phyloP scores from a whole-genome alignment of 2,113 vertebrate species.

The Semnornis frantzii region DNA sequence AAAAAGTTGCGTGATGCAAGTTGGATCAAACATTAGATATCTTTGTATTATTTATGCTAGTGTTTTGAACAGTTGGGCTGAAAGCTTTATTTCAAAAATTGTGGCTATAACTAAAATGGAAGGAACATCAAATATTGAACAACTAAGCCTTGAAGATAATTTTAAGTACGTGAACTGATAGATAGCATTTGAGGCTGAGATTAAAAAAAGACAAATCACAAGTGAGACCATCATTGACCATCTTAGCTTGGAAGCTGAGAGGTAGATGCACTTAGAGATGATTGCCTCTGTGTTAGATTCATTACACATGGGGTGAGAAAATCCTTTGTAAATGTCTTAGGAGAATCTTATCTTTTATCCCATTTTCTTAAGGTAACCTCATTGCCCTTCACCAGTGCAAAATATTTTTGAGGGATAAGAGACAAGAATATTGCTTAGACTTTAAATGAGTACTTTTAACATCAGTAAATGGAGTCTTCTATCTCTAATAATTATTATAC shows the following conservation, averaged over 20 bases:
- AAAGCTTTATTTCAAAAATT: conserved; percentile 55
- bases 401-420: background rate
- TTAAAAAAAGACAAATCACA: background rate
- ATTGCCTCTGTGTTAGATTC: background rate
- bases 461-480: background rate
- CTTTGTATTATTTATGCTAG: conserved; percentile 60
- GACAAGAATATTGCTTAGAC: background rate
- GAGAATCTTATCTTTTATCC: background rate
- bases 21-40: background rate
- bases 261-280: background rate
- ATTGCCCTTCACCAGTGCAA: background rate
- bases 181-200: conserved; percentile 1
- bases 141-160: background rate
- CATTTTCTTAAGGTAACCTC: background rate
- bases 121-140: conserved; percentile 69
- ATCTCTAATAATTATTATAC: background rate
- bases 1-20: background rate
- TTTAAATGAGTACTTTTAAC: background rate
- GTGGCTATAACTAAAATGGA: conserved; percentile 39
- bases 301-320: background rate
- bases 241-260: background rate
- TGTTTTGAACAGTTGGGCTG: conserved; percentile 47
- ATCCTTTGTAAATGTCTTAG: background rate
- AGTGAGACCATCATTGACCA: background rate
- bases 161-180: conserved; percentile 49